Conservation (phyloP, 2,888 invertebrate species). For the Sarcophaga variegata region DNA sequence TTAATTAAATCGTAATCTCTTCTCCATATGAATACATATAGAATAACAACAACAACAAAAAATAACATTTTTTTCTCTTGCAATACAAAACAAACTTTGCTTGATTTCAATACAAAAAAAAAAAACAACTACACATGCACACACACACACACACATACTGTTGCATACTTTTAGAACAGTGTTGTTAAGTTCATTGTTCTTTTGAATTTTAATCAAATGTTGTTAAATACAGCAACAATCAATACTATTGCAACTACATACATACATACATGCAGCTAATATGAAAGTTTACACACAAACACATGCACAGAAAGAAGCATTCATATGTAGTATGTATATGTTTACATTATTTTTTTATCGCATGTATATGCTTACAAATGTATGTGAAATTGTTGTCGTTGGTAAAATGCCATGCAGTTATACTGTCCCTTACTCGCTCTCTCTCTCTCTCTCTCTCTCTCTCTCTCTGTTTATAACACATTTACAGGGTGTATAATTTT, state of each 20-base stretch:
- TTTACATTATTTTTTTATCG: slow-evolving; percentile 14
- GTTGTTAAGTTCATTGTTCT: slow-evolving; percentile 65
- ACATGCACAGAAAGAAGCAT: not conserved
- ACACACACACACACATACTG: slow-evolving; percentile 40
- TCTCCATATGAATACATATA: slow-evolving; percentile 33
- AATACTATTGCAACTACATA: not conserved
- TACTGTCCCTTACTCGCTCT: too few relatives aligned
- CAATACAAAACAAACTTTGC: slow-evolving; percentile 14
- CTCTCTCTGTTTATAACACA: too few relatives aligned
- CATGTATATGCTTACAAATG: slow-evolving; percentile 16
- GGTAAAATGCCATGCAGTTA: too few relatives aligned
- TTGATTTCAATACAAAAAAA: not conserved
- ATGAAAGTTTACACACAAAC: not conserved
- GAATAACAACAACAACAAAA: slow-evolving; percentile 2
- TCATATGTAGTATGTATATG: slow-evolving; percentile 20
- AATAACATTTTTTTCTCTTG: slow-evolving; percentile 20
- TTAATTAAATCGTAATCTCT: slow-evolving; percentile 69
- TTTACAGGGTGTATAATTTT: slow-evolving; percentile 43
- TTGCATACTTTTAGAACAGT: not conserved
- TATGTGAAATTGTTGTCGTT: slow-evolving; percentile 8
- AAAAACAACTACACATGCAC: slow-evolving; percentile 22
- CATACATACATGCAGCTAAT: not conserved
- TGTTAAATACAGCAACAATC: slow-evolving; percentile 55
- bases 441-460: too few relatives aligned
- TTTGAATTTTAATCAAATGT: slow-evolving; percentile 69